Evolutionary conservation across 2,888 invertebrate species (phyloP), one percentile per base, ranked within the genome.

Genomic region (Sylvicola cinctus): DNA sequence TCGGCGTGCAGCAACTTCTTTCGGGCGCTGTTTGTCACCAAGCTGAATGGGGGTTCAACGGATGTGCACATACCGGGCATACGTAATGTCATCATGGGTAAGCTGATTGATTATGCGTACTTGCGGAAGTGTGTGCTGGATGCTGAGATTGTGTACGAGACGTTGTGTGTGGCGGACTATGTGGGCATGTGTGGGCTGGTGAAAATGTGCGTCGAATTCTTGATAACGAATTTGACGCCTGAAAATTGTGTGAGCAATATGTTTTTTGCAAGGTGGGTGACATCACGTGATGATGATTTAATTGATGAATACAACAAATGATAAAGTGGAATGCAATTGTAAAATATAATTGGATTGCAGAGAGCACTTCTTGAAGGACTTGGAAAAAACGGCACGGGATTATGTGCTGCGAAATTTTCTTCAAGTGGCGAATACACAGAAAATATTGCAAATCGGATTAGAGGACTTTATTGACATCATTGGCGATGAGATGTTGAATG

Each of bases 1-100:
- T 80, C 81, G 39, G 77, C 87, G 36, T 84, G 85, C 61, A 90
- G 90, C 51, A 74, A 79, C 28, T 91, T 88, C 61, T 91, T 91
- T 61, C 70, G 78, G 55, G 76, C 83, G 30, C 59, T 85, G 23
- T 87, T 87, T 54, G 85, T 84, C 34, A 84, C 83, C 40, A 70
- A 74, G 11, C 58, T 84, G 43, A 74, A 77, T 50, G 67, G 66
- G 42, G 70, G 74, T 49, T 68, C 63, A 32, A 68, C 68, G 44
- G 71, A 77, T 49, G 73, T 84, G 29, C 60, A 70, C 34, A 66
- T 88, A 46, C 75, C 79, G 3, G 83, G 79, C 33, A 74, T 91
- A 23, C 69, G 70, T 35, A 70, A 75, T 4, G 71, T 74, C 42
- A 76, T 80, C 49, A 72, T 91, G 65, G 67, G 74, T 39, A 63